Conservation (phyloP, 2,888 invertebrate genomes). For the Nudaria mundana region DNA sequence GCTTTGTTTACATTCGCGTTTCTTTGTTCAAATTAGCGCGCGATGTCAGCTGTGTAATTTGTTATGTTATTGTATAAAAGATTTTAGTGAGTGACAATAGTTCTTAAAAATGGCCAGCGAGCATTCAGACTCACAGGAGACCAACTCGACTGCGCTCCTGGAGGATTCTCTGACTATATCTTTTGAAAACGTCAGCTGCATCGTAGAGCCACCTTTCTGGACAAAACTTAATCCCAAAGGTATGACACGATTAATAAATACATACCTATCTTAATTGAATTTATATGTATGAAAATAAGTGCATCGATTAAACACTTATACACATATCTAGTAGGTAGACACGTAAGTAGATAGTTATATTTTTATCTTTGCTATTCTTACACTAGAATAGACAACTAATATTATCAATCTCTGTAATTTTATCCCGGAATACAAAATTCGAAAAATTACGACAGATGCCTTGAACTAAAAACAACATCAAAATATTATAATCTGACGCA, state of each 20-base stretch:
- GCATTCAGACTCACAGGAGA: slow-evolving; percentile 63
- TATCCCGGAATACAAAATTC: too few species aligned
- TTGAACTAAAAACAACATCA: too few species aligned
- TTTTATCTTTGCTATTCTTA: slow-evolving; percentile 12
- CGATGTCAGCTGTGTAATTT: slow-evolving; percentile 46
- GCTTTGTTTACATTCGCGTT: slow-evolving; percentile 65
- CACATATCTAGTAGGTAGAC: too few species aligned
- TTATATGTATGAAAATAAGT: not conserved
- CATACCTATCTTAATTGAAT: too few species aligned
- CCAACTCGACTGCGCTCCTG: slow-evolving; percentile 58
- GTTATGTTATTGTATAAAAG: slow-evolving; percentile 35
- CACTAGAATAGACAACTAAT: slow-evolving; percentile 6
- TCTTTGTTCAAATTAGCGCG: slow-evolving; percentile 53
- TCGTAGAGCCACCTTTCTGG: slow-evolving; percentile 61
- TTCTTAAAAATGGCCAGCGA: slow-evolving; percentile 61
- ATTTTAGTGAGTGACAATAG: slow-evolving; percentile 41
- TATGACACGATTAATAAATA: slow-evolving; percentile 44
- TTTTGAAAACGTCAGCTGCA: slow-evolving; percentile 85
- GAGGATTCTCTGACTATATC: slow-evolving; percentile 82
- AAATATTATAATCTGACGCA: too few species aligned
- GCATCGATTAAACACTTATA: slow-evolving; percentile 19
- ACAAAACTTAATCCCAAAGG: slow-evolving; percentile 70
- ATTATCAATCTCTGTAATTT: not conserved
- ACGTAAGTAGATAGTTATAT: slow-evolving; percentile 7
- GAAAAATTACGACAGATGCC: too few species aligned